Evolutionary conservation across 2,797 vertebrate species (phyloP).

Genomic region (Lagothrix lagotricha): DNA sequence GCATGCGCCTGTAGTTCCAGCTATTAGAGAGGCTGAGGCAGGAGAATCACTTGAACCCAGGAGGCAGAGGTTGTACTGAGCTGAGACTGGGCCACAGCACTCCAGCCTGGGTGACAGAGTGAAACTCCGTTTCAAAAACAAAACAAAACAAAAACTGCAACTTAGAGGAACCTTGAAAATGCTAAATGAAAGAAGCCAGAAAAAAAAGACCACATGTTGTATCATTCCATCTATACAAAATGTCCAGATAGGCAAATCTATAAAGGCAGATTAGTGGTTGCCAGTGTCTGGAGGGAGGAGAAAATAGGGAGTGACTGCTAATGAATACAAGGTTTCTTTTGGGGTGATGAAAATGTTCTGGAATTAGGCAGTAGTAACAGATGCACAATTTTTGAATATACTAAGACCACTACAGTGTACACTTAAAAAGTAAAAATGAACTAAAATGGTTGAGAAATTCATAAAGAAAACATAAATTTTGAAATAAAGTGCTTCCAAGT

Average conservation of each 20-base stretch:
- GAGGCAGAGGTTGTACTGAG: no score
- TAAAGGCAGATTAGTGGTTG: background rate
- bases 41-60: no score
- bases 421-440: conserved; percentile 47
- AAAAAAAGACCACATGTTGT: background rate
- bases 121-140: no score
- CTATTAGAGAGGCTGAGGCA: no score
- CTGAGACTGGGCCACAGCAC: no score
- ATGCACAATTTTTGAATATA: background rate
- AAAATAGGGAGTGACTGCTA: background rate
- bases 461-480: background rate
- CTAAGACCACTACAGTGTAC: background rate
- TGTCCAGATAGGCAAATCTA: conserved; percentile 10
- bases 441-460: conserved; percentile 32
- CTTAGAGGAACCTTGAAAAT: background rate
- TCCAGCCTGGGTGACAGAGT: no score
- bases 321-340: background rate
- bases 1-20: no score
- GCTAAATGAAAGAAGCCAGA: conserved; percentile 32
- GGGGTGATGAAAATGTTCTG: background rate
- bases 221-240: conserved; percentile 21
- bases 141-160: background rate
- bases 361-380: background rate
- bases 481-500: conserved; percentile 37
- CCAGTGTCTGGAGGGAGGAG: background rate